Base-by-base conservation (phyloP, 2,888 invertebrate species). In the Trypoxylon attenuatum region DNA sequence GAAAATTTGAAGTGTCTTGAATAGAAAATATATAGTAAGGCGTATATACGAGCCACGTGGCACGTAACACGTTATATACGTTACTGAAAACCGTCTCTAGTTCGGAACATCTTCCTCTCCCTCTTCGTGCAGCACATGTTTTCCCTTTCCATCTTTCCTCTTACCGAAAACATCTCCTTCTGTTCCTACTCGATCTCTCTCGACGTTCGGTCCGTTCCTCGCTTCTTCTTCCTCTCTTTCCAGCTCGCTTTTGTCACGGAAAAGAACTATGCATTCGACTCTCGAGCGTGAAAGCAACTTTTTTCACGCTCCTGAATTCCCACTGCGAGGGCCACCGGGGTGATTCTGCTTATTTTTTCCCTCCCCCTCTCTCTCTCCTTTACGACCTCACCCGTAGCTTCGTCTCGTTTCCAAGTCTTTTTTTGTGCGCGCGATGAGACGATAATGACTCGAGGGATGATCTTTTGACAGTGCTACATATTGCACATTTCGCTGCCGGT, bases 241-340 rank as follows among this genome's bases (percentile, higher is more conserved):
- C 19, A 21, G 2, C 22, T 46, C 22, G 15, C 73, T 70, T 73
- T 58, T 64, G 65, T 67, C 62, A 56, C 66, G 69, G 71, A 71
- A 71, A 73, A 75, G 76, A 76, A 76, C 76, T 76, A 76, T 76
- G 76, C 76, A 76, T 76, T 76, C 71, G 63, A 67, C 59, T 67
- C 61, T 59, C 74, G 72, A 66, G 59, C 72, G 56, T 72, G 67
- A 72, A 72, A 74, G 60, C 70, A 61, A 72, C 51, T 54, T 62
- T 69, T 65, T 75, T 69, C 69, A 57, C 60, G 47, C 53, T 69
- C 66, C 61, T 59, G 66, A 69, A 74, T 75, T 70, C 70, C 60
- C 69, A 66, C 62, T 59, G 66, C 61, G 57, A 5, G 21, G 52
- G 39, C 42, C 33, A 46, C 27, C 16, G 39, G 47, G 39, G 29